Conservation (phyloP, 2,888 invertebrate species). For the Ichneumoninae sp. region DNA sequence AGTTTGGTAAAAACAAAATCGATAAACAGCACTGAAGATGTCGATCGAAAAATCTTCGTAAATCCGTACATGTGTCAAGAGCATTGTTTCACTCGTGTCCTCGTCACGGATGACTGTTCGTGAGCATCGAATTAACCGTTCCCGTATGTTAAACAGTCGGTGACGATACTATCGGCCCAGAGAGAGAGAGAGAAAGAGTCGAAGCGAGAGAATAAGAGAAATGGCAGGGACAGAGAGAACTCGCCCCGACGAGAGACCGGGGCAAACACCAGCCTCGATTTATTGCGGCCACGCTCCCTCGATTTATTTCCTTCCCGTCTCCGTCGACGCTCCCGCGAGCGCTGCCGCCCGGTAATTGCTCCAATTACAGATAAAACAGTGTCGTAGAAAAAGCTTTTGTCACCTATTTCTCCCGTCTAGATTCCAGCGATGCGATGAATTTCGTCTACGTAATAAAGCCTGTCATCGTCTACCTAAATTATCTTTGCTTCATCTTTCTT, state of each 20-base stretch:
- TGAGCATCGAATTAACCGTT: slow-evolving; percentile 66
- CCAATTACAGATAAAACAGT: slow-evolving; percentile 64
- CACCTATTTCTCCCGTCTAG: not conserved
- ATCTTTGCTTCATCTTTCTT: not conserved
- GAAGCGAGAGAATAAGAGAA: slow-evolving; percentile 31
- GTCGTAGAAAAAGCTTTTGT: not conserved
- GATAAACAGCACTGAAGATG: not conserved
- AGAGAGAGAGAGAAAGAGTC: slow-evolving; percentile 30
- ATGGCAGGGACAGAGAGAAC: slow-evolving; percentile 31
- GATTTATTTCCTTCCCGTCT: slow-evolving; percentile 66
- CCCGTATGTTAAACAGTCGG: slow-evolving; percentile 67
- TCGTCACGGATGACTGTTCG: slow-evolving; percentile 37
- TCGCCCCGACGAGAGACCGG: slow-evolving; percentile 47
- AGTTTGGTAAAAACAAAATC: too few relatives aligned
- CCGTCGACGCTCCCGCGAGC: slow-evolving; percentile 40
- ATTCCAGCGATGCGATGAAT: not conserved
- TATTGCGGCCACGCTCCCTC: slow-evolving; percentile 60
- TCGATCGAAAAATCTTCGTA: not conserved
- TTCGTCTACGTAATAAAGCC: not conserved
- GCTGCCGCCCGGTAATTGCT: slow-evolving; percentile 58
- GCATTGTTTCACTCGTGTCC: slow-evolving; percentile 31
- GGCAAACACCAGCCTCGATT: slow-evolving; percentile 62
- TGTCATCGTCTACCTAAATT: not conserved
- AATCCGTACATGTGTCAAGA: slow-evolving; percentile 30
- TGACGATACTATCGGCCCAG: slow-evolving; percentile 62